Base-by-base conservation (phyloP, 2,888 invertebrate genomes). In the Leucophora obtusa region DNA sequence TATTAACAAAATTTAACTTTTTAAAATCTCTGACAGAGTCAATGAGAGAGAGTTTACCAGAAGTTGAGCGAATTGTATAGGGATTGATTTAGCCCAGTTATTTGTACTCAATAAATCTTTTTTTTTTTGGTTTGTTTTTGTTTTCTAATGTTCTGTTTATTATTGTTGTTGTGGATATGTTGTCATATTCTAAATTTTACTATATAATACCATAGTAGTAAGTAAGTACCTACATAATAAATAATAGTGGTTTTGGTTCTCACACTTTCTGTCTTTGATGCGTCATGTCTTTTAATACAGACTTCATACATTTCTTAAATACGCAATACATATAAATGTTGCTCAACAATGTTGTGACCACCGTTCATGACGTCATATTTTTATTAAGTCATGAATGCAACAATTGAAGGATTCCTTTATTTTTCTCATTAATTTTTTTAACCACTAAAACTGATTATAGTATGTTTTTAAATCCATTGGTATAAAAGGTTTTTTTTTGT, bases 311-410 rank as follows among this genome's bases (percentile, higher is more conserved):
- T 68, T 60, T 76, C 1, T 33, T 51, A 62, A 74, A 60, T 76
- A 83, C 83, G 84, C 83, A 83, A 82, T 83, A 79, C n/a, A n/a
- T n/a, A n/a, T 58, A 73, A 83, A 83, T 82, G 84, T 83, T 76
- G 79, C 80, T 21, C 33, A 82, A 75, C 83, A 82, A 78, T 69
- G 43, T 74, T 38, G 17, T 1, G n/a, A n/a, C n/a, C n/a, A n/a
- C 14, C 2, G 18, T 17, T 15, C 8, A 58, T 73, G 54, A 54
- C 28, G 53, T 47, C 51, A 74, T 51, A 56, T 73, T 33, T 59
- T 43, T 6, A 21, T 8, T 53, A 4, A 11, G 38, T 38, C 38
- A 38, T 11, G 38, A 28, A 28, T 28, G 6, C 7, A n/a, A 11
- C 2, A 38, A 4, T 38, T 38, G 38, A 38, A 38, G 38, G 38